Percentiles rank a stretch among this genome's conserved stretches.
phyloP scores from a whole-genome alignment of 2,113 vertebrate species.

The Archocentrus centrarchus region DNA sequence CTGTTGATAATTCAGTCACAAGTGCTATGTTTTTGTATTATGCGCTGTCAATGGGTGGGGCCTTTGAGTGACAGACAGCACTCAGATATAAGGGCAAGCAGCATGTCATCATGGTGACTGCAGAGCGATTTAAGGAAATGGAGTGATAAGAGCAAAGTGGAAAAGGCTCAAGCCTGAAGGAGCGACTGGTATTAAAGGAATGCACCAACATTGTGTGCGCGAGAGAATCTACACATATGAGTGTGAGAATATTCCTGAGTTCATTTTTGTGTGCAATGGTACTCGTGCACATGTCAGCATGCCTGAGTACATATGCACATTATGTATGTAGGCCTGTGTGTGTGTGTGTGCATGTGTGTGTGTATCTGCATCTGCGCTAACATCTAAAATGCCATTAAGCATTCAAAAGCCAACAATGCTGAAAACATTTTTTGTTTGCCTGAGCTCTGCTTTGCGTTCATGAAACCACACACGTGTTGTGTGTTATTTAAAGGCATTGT shows the following conservation, averaged over 20 bases:
- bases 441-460: slow-evolving; percentile 6
- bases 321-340: background rate
- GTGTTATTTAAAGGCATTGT: slow-evolving; percentile 69
- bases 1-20: slow-evolving; percentile 34
- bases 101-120: slow-evolving; percentile 71
- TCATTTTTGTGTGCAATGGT: slow-evolving; percentile 18
- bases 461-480: slow-evolving; percentile 29
- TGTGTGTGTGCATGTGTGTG: slow-evolving; percentile 6
- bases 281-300: slow-evolving; percentile 24
- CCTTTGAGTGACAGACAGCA: slow-evolving; percentile 62
- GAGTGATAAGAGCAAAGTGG: slow-evolving; percentile 76
- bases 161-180: slow-evolving; percentile 70
- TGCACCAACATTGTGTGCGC: slow-evolving; percentile 45
- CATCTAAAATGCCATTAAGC: slow-evolving; percentile 18
- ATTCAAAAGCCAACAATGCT: background rate
- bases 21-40: slow-evolving; percentile 35
- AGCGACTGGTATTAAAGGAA: slow-evolving; percentile 76
- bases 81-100: slow-evolving; percentile 70
- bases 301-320: slow-evolving; percentile 15
- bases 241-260: slow-evolving; percentile 34
- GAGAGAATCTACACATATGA: slow-evolving; percentile 35
- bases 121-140: slow-evolving; percentile 72
- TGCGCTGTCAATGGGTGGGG: slow-evolving; percentile 34
- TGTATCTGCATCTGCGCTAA: slow-evolving; percentile 8
- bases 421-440: slow-evolving; percentile 14